Percentiles rank a stretch among this genome's conserved stretches.
Evolutionary conservation across 2,113 vertebrate genomes (phyloP).

Genomic region (Coptodon rendalli): DNA sequence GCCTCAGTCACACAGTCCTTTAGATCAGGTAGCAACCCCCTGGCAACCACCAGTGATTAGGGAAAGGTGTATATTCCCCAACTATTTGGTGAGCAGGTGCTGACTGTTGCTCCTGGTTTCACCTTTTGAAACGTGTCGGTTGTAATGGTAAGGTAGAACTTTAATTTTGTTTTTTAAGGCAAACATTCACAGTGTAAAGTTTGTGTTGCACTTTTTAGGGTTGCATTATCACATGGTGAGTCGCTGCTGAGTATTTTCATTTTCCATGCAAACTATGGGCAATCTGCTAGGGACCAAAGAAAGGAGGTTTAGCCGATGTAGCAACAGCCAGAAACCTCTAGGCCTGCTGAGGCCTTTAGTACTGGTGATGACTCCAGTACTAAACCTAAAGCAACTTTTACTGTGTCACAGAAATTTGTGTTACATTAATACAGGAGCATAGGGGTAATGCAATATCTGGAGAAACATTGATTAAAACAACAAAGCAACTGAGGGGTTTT

Average conservation of each 20-base stretch:
- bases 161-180: background rate
- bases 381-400: background rate
- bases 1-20: background rate
- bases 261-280: accelerated
- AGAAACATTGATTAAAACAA: background rate
- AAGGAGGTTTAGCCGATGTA: background rate
- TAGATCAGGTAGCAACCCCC: background rate
- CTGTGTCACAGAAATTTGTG: background rate
- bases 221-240: accelerated
- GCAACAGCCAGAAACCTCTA: background rate
- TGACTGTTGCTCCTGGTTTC: no score
- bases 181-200: background rate
- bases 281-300: background rate
- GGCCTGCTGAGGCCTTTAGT: background rate
- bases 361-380: background rate
- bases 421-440: background rate
- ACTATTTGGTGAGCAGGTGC: no score
- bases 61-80: background rate
- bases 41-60: background rate
- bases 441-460: accelerated
- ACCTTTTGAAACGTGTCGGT: no score
- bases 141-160: background rate
- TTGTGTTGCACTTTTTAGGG: background rate
- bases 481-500: background rate
- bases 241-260: background rate